phyloP scores from a whole-genome alignment of 2,888 invertebrate genomes.

The Saturnia pavonia region DNA sequence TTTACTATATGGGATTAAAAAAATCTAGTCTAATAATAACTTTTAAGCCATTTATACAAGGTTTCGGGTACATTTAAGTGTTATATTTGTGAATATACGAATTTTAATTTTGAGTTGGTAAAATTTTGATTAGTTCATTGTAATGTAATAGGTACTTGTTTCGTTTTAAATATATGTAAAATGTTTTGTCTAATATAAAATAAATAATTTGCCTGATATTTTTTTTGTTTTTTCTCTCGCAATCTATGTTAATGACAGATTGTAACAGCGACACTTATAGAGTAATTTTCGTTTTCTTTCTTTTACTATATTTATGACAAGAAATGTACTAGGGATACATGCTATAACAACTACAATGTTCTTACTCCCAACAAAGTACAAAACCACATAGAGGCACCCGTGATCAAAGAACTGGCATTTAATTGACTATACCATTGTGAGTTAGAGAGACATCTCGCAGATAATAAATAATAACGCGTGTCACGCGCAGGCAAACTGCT shows the following conservation, averaged over 20 bases:
- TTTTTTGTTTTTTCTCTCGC: not conserved
- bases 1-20: constrained; percentile 15
- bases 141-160: constrained; percentile 21
- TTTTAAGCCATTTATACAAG: constrained; percentile 27
- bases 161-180: constrained; percentile 10
- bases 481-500: no score
- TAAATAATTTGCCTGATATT: not conserved
- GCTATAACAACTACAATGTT: no score
- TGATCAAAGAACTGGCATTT: no score
- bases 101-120: constrained; percentile 25
- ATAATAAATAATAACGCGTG: no score
- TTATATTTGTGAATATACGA: constrained; percentile 24
- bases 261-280: not conserved
- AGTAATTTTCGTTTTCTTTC: no score
- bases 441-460: no score
- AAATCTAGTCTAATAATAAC: constrained; percentile 27
- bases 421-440: no score
- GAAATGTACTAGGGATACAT: no score
- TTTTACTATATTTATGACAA: no score
- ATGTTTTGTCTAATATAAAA: constrained; percentile 17
- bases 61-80: constrained; percentile 43
- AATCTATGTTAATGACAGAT: not conserved
- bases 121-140: constrained; percentile 30
- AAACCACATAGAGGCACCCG: no score
- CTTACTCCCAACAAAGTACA: no score